phyloP scores from a whole-genome alignment of 2,797 vertebrate species.

The Apogon talboti region DNA sequence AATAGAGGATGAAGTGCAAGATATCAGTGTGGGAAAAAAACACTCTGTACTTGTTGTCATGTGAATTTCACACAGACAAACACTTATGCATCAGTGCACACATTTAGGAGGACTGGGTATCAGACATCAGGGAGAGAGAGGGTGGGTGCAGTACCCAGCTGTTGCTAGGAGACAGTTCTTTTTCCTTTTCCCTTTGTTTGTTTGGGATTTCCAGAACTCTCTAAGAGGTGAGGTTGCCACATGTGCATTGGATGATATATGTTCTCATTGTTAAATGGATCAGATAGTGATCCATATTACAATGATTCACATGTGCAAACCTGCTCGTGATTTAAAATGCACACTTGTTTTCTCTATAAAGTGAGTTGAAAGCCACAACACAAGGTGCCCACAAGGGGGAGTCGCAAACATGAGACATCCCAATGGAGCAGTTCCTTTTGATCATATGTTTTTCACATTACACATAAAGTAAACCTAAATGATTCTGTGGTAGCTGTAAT shows the following conservation, averaged over 20 bases:
- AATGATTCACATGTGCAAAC: constrained; percentile 6
- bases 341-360: constrained; percentile 10
- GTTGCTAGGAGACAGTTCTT: constrained; percentile 85
- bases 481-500: constrained; percentile 3
- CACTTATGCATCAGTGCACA: constrained; percentile 51
- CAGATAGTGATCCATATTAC: background rate
- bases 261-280: background rate
- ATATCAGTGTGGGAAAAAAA: constrained; percentile 3
- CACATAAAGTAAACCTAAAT: background rate
- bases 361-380: background rate
- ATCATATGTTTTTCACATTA: constrained; percentile 8
- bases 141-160: constrained; percentile 63
- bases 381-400: constrained; percentile 68
- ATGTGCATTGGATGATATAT: background rate
- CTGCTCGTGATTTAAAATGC: background rate
- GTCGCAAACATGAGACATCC: constrained; percentile 46
- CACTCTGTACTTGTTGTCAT: constrained; percentile 19
- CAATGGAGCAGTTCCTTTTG: constrained; percentile 1
- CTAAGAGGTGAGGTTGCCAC: constrained; percentile 13
- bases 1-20: constrained; percentile 6
- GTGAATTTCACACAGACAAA: constrained; percentile 45
- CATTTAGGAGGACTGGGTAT: constrained; percentile 40
- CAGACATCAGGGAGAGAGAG: constrained; percentile 47
- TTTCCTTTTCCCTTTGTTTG: constrained; percentile 77
- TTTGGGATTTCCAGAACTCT: constrained; percentile 69